Evolutionary conservation across 2,113 vertebrate genomes (phyloP).

Genomic region (Hypomesus transpacificus): DNA sequence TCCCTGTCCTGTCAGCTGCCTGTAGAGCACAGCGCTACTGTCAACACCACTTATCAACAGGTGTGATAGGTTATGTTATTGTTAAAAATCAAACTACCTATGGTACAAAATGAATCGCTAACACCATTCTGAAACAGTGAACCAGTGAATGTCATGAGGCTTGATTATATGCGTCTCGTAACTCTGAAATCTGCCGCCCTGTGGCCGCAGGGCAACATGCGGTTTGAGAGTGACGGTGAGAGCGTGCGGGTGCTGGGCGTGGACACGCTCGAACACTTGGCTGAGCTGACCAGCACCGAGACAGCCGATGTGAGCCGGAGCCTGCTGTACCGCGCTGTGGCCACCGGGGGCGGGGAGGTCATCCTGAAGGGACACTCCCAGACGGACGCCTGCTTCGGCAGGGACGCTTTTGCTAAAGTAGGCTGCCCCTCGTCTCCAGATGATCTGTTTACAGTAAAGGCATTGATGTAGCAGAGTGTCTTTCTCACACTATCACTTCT

Average conservation of each 20-base stretch:
- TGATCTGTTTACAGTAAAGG: background rate
- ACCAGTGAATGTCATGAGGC: no score
- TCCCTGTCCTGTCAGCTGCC: no score
- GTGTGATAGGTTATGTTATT: no score
- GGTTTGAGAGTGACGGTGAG: slow-evolving; percentile 73
- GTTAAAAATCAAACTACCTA: no score
- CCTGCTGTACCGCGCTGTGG: slow-evolving; percentile 83
- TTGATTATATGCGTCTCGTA: no score
- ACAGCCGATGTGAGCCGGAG: slow-evolving; percentile 57
- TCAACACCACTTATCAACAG: no score
- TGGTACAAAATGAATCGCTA: no score
- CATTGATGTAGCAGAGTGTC: background rate
- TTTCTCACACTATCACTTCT: background rate
- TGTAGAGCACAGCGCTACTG: no score
- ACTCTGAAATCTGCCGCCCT: no score
- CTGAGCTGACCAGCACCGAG: slow-evolving; percentile 70
- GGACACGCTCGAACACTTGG: slow-evolving; percentile 59
- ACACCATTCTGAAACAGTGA: no score
- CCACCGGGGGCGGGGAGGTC: slow-evolving; percentile 83
- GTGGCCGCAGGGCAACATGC: slow-evolving; percentile 77
- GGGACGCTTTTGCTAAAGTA: slow-evolving; percentile 91
- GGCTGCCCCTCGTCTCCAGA: background rate
- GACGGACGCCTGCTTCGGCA: slow-evolving; percentile 81
- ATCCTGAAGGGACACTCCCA: slow-evolving; percentile 84
- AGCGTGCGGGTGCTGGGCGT: slow-evolving; percentile 53